Percentiles rank a stretch among this genome's conserved stretches.
Conservation (phyloP, 2,888 invertebrate genomes). For the Caenorhabditis sp. region DNA sequence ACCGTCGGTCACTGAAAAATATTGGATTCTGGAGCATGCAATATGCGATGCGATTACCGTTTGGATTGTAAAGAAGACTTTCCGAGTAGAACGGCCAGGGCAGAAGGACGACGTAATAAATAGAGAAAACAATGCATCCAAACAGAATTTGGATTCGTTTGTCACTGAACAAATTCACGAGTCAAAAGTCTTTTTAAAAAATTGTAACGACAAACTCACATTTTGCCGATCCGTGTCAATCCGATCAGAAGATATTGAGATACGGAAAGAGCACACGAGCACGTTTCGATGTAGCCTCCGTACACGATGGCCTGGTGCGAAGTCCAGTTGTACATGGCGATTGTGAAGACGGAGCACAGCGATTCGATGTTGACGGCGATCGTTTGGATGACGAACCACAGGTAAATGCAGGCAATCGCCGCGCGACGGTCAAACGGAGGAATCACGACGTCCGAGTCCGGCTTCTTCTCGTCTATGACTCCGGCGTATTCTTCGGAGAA, state of each 20-base stretch:
- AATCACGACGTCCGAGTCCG: constrained; percentile 51
- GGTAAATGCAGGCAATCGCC: constrained; percentile 55
- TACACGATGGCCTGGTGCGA: constrained; percentile 65
- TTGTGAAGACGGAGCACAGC: constrained; percentile 61
- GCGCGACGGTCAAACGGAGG: constrained; percentile 58
- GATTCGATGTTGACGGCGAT: constrained; percentile 59
- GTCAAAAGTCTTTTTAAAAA: neutral
- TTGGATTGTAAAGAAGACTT: constrained; percentile 46
- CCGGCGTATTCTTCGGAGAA: constrained; percentile 64
- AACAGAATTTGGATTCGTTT: constrained; percentile 56
- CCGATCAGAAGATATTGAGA: constrained; percentile 55
- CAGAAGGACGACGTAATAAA: constrained; percentile 56
- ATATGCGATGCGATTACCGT: constrained; percentile 22
- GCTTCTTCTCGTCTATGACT: constrained; percentile 60
- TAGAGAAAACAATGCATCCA: constrained; percentile 52
- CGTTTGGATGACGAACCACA: constrained; percentile 60
- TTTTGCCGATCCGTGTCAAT: constrained; percentile 56
- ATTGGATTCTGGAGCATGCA: neutral
- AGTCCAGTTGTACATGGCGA: constrained; percentile 68
- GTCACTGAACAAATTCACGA: constrained; percentile 42
- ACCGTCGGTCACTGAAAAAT: constrained; percentile 46
- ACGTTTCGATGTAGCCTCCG: constrained; percentile 61
- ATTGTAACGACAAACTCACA: constrained; percentile 23
- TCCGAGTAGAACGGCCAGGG: constrained; percentile 64
- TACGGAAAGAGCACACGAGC: constrained; percentile 55